phyloP scores from a whole-genome alignment of 1,140 invertebrate genomes.

The Achroia grisella region DNA sequence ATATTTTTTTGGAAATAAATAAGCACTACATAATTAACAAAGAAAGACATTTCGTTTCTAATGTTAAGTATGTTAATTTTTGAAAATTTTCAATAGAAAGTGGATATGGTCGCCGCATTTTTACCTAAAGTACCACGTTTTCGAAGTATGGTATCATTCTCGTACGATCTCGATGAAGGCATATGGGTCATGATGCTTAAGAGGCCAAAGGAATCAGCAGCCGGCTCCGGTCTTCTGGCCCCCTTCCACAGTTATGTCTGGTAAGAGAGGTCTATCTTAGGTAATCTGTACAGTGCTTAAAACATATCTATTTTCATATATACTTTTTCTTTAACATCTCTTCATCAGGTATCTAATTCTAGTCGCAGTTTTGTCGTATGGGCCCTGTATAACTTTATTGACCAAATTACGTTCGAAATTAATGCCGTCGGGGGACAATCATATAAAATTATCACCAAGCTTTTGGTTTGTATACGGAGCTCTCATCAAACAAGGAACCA shows the following conservation, averaged over 20 bases:
- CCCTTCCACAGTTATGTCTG: slow-evolving; percentile 87
- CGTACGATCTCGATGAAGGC: slow-evolving; percentile 80
- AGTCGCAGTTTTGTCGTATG: slow-evolving; percentile 80
- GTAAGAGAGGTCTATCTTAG: too few species aligned
- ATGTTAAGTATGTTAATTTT: slow-evolving; percentile 7
- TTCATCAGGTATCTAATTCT: slow-evolving; percentile 76
- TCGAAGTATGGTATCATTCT: slow-evolving; percentile 76
- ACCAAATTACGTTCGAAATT: slow-evolving; percentile 77
- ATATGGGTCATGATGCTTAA: slow-evolving; percentile 86
- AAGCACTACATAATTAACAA: slow-evolving; percentile 1
- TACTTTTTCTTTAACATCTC: not conserved
- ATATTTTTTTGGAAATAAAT: too few species aligned
- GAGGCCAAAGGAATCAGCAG: slow-evolving; percentile 84
- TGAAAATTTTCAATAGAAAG: slow-evolving; percentile 79
- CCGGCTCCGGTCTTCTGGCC: slow-evolving; percentile 87
- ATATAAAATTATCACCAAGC: slow-evolving; percentile 79
- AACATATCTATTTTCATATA: too few species aligned
- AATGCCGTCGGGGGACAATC: slow-evolving; percentile 71
- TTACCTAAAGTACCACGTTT: slow-evolving; percentile 80
- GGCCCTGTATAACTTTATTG: slow-evolving; percentile 85
- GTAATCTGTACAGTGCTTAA: too few species aligned
- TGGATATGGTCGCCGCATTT: slow-evolving; percentile 85
- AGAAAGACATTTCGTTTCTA: not conserved
- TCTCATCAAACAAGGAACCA: slow-evolving; percentile 90
- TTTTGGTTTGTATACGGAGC: slow-evolving; percentile 92